A percentile compares a stretch with the other conserved stretches of the same genome.
Conservation (phyloP, 1,140 invertebrate species). For the Panonychus citri region DNA sequence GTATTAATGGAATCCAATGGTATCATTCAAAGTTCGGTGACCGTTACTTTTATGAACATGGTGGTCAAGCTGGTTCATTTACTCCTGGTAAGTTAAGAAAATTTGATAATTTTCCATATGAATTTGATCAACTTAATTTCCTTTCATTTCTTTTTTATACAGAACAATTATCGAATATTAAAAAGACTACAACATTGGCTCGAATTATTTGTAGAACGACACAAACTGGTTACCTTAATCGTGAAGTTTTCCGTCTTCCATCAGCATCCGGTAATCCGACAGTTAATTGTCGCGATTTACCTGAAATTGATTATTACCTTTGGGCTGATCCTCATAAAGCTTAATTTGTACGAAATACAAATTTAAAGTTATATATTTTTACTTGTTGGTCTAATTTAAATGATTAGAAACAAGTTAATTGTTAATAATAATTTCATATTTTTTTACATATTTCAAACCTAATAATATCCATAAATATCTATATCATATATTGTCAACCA, state of each 20-base stretch:
- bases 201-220: background rate
- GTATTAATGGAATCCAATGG: constrained; percentile 85
- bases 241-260: background rate
- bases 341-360: too few species aligned
- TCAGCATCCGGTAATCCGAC: background rate
- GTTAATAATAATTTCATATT: too few species aligned
- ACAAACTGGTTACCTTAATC: background rate
- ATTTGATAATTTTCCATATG: background rate
- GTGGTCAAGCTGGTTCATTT: constrained; percentile 22
- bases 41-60: constrained; percentile 25
- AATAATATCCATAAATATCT: too few species aligned
- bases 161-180: background rate
- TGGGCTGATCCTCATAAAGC: background rate
- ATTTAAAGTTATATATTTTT: too few species aligned
- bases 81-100: background rate
- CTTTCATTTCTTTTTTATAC: background rate
- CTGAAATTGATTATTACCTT: background rate
- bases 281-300: background rate
- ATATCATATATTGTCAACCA: too few species aligned
- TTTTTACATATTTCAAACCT: too few species aligned
- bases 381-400: too few species aligned
- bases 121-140: background rate
- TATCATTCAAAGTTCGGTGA: constrained; percentile 44
- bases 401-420: too few species aligned
- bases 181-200: background rate